A percentile compares a stretch with the other conserved stretches of the same genome.
These are phyloP conservation scores for Coptodon rendalli DNA, from an alignment of 2,113 vertebrate species.

Conservation along the genomic window DNA sequence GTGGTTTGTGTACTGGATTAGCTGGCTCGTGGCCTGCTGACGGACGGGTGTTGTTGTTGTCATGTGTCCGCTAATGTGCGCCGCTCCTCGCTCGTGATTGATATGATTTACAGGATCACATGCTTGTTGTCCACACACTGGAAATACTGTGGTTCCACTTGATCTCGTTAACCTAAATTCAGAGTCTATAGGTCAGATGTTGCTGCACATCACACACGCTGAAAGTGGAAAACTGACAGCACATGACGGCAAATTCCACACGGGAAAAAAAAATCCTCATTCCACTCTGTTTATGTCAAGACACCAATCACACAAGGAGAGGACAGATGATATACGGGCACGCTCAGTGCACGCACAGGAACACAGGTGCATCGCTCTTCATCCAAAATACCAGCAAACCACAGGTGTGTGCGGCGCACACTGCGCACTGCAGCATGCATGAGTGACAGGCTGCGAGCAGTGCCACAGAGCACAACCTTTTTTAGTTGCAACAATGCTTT, in stretches of 20 bases:
- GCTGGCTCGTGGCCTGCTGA: neutral
- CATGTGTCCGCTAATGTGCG: neutral
- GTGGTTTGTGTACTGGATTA: neutral
- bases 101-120: conserved; percentile 24
- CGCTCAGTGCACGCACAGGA: neutral
- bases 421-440: conserved; percentile 8
- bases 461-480: conserved; percentile 35
- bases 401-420: neutral
- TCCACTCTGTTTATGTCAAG: neutral
- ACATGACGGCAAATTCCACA: conserved; percentile 27
- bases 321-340: conserved; percentile 9
- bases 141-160: neutral
- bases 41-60: neutral
- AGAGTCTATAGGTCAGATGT: neutral
- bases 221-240: conserved; percentile 8
- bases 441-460: conserved; percentile 4
- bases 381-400: conserved; percentile 14
- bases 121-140: conserved; percentile 8
- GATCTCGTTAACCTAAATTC: conserved; percentile 28
- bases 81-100: conserved; percentile 8
- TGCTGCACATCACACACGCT: neutral
- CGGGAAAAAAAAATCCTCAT: neutral
- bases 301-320: neutral
- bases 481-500: conserved; percentile 59
- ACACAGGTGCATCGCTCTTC: conserved; percentile 12